Conservation (phyloP, 2,797 vertebrate species). For the Nyctibius grandis region DNA sequence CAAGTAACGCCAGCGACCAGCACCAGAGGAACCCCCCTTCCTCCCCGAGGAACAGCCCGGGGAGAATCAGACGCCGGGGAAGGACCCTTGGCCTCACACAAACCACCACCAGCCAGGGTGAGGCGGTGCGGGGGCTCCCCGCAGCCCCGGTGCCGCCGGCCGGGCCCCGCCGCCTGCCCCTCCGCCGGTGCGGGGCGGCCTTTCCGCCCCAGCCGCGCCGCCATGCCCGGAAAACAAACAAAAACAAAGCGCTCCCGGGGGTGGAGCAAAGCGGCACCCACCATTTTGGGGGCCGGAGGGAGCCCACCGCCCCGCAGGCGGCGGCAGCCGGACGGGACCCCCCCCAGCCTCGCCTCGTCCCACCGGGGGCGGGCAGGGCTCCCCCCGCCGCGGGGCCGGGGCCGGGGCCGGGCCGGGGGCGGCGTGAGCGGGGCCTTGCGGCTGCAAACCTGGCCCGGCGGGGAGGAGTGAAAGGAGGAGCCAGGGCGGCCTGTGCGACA, state of each 20-base stretch:
- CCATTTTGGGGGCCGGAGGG: neutral
- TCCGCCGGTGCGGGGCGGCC: neutral
- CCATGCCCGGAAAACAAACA: constrained; percentile 26
- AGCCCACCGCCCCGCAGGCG: neutral
- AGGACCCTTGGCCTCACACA: rapidly evolving
- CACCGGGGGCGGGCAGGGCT: neutral
- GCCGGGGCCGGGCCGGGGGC: neutral
- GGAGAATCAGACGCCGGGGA: neutral
- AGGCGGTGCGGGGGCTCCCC: neutral
- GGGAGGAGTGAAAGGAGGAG: constrained; percentile 48
- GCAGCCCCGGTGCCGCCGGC: neutral
- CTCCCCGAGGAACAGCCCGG: rapidly evolving
- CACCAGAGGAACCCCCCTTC: neutral
- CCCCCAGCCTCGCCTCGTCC: neutral
- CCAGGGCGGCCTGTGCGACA: constrained; percentile 35
- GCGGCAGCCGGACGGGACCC: too few relatives aligned
- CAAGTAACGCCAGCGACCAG: rapidly evolving
- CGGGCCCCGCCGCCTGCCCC: too few relatives aligned
- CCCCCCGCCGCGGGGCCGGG: neutral
- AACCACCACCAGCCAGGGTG: rapidly evolving
- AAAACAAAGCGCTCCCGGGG: neutral
- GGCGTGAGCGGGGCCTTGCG: neutral
- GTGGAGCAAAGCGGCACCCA: neutral
- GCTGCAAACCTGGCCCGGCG: neutral
- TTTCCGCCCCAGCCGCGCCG: neutral